Conservation (phyloP, 1,140 invertebrate genomes). For the Bombus soroeensis region DNA sequence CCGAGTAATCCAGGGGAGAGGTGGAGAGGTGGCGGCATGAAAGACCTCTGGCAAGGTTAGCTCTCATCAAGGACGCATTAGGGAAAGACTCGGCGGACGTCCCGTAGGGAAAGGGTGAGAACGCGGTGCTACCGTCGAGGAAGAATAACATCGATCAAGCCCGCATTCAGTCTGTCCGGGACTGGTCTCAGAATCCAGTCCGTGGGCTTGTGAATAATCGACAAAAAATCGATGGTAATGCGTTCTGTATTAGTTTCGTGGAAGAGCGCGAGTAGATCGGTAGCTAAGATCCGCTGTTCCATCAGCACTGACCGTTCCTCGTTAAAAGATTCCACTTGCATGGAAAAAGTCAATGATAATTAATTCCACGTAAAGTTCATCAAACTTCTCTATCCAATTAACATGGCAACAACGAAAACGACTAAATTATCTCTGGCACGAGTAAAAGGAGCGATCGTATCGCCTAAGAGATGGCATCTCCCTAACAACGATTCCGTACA, state of each 20-base stretch:
- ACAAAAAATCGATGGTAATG: slow-evolving; percentile 33
- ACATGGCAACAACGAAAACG: neutral
- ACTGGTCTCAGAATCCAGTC: slow-evolving; percentile 31
- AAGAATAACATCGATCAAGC: slow-evolving; percentile 65
- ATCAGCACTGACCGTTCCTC: too few species aligned
- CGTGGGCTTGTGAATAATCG: slow-evolving; percentile 29
- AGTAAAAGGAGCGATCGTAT: neutral
- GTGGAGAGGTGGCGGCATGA: neutral
- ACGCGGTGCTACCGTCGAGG: slow-evolving; percentile 59
- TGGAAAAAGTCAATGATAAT: neutral
- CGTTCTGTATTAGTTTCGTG: slow-evolving; percentile 24
- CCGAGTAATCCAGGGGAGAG: slow-evolving; percentile 48
- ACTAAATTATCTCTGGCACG: too few species aligned
- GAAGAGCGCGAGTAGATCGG: neutral
- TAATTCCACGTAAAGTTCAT: neutral
- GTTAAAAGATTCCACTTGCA: too few species aligned
- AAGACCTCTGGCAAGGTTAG: slow-evolving; percentile 50
- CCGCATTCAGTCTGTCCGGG: slow-evolving; percentile 45
- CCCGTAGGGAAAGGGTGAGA: slow-evolving; percentile 68
- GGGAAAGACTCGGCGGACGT: slow-evolving; percentile 60
- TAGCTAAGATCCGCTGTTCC: too few species aligned
- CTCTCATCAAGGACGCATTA: slow-evolving; percentile 70
- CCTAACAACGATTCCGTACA: neutral
- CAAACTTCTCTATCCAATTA: neutral
- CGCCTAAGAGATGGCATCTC: neutral